Conservation (phyloP, 1,140 invertebrate genomes). For the Zaprionus lachaisei region DNA sequence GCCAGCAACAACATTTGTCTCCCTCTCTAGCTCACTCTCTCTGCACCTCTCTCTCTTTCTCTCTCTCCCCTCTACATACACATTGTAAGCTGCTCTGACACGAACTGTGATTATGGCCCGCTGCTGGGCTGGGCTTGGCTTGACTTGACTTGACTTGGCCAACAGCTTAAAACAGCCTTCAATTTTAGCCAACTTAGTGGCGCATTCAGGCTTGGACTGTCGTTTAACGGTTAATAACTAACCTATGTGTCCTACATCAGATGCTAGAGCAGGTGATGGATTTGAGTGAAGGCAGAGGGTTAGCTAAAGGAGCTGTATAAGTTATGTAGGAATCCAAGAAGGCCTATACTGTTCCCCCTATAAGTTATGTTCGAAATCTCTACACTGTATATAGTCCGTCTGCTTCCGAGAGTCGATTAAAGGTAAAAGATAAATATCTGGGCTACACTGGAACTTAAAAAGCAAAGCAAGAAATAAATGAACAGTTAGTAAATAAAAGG, state of each 20-base stretch:
- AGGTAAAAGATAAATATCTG: no score
- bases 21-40: not conserved
- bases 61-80: not conserved
- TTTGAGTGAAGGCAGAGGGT: not conserved
- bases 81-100: not conserved
- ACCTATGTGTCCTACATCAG: no score
- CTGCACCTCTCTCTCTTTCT: not conserved
- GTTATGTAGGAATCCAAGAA: no score
- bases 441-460: no score
- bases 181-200: not conserved
- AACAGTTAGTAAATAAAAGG: no score
- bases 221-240: not conserved
- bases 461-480: no score
- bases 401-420: no score
- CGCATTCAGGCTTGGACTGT: not conserved
- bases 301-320: no score
- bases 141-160: not conserved
- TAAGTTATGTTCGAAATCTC: no score
- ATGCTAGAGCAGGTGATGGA: no score
- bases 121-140: not conserved
- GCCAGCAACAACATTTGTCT: not conserved
- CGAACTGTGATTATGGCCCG: conserved; percentile 10
- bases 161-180: not conserved
- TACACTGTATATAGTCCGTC: no score
- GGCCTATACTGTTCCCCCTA: no score